These are phyloP conservation scores for Nemoura dubitans DNA, from an alignment of 2,888 invertebrate genomes.

Conservation along the genomic window DNA sequence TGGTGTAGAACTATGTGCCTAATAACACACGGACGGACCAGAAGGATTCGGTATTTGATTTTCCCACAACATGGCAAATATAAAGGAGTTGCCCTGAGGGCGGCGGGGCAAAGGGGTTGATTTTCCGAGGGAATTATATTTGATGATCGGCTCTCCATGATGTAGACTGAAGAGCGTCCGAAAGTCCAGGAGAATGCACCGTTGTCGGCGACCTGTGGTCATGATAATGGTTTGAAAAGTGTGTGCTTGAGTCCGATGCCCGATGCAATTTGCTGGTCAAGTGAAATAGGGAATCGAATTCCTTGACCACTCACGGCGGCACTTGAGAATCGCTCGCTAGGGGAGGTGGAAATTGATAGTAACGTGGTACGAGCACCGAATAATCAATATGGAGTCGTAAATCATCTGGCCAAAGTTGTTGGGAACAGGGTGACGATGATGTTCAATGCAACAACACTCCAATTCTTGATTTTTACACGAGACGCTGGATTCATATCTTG, in stretches of 20 bases:
- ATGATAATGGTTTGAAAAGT: not conserved
- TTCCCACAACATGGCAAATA: not conserved
- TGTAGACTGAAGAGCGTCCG: not conserved
- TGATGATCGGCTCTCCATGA: not conserved
- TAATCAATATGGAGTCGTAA: constrained; percentile 15
- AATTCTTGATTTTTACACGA: no score
- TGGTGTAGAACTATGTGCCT: not conserved
- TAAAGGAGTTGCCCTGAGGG: not conserved
- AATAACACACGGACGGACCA: not conserved
- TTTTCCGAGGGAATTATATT: constrained; percentile 1
- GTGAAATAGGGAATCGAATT: constrained; percentile 17
- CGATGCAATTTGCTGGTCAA: not conserved
- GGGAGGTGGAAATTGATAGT: constrained; percentile 17
- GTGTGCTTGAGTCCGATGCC: not conserved
- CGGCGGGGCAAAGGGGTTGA: not conserved
- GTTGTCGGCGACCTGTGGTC: not conserved
- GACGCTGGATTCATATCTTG: no score
- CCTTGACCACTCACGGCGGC: constrained; percentile 15
- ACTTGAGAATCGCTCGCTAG: not conserved
- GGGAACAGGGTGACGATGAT: not conserved
- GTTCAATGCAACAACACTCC: no score
- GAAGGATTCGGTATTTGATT: not conserved
- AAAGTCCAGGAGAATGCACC: not conserved
- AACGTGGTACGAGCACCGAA: not conserved
- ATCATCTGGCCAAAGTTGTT: not conserved